Base-by-base conservation (phyloP, 2,888 invertebrate genomes). In the Asteroscopus sphinx region DNA sequence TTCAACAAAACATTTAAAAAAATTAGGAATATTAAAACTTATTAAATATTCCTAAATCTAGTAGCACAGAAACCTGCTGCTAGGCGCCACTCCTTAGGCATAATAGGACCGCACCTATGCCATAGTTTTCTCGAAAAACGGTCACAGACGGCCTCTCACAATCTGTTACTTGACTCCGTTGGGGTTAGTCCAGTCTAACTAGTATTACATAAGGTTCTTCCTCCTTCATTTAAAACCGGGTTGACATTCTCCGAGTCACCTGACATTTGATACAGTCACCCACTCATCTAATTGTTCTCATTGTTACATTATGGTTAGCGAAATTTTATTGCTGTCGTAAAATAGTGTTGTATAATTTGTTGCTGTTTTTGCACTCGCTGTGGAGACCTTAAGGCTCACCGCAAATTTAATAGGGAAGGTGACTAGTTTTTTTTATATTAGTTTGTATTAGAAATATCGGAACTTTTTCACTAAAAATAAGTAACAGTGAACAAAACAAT, bases 221-320 rank as follows among this genome's bases (percentile, higher is more conserved):
- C 7, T 26, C 16, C 9, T 12, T 37, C 32, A 46, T 15, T 35
- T 26, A 17, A 41, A 36, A 37, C 32, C 25, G 49, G 30, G 30
- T 60, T 46, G 32, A 17, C 26, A 41, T 28, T 30, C 35, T 33
- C 25, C 15, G 2, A 28, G 33, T 36, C 58, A 33, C 33, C 25
- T 63, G 67, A 47, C 37, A 46, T 64, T 59, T 42, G 15, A 46
- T 25, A 8, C 16, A 17, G 15, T 21, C 60, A 55, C 66, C 65
- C 60, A 64, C 60, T 30, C 60, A 42, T 52, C 30, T 30, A 26
- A 49, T 49, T 45, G 16, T 41, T 42, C 12, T 7, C 37, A 42
- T 59, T 64, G 60, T 21, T 67, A 21, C 21, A 28, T 16, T 30
- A 30, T 42, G 30, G 11, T 42, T 30, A 16, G 42, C 42, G 30